Conservation (phyloP, 1,140 invertebrate genomes). For the Panagrolaimus sp. region DNA sequence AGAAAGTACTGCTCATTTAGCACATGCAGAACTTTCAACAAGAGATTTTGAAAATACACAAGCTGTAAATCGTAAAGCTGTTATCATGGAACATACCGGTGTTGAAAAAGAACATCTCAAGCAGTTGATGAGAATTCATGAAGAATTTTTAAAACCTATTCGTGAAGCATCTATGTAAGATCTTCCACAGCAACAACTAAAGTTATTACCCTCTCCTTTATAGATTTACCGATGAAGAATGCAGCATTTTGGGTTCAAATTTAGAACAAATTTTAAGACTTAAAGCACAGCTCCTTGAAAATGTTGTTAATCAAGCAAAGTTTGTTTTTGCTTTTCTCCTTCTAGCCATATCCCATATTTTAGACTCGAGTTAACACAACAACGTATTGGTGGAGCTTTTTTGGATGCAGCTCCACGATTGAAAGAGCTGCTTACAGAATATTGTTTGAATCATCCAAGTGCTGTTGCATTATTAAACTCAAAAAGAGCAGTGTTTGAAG, state of each 20-base stretch:
- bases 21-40: slow-evolving; percentile 2
- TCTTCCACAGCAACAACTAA: too few species aligned
- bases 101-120: background rate
- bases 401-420: slow-evolving; percentile 76
- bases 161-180: too few species aligned
- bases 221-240: slow-evolving; percentile 9
- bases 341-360: background rate
- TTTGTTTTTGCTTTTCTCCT: slow-evolving; percentile 20
- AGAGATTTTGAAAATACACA: slow-evolving; percentile 17
- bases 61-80: slow-evolving; percentile 27
- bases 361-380: slow-evolving; percentile 62
- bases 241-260: background rate
- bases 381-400: slow-evolving; percentile 83
- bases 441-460: slow-evolving; percentile 83
- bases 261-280: slow-evolving; percentile 19
- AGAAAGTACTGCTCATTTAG: slow-evolving; percentile 7
- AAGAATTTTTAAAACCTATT: background rate
- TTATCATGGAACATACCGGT: slow-evolving; percentile 23
- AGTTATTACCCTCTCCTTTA: too few species aligned
- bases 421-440: slow-evolving; percentile 76
- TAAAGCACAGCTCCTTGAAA: slow-evolving; percentile 18
- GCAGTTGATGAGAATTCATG: background rate
- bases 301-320: slow-evolving; percentile 15
- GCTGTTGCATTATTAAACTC: slow-evolving; percentile 84
- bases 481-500: slow-evolving; percentile 68